Percentiles rank a stretch among this genome's conserved stretches.
phyloP scores from a whole-genome alignment of 2,888 invertebrate species.

The Dicyrtoma fusca region DNA sequence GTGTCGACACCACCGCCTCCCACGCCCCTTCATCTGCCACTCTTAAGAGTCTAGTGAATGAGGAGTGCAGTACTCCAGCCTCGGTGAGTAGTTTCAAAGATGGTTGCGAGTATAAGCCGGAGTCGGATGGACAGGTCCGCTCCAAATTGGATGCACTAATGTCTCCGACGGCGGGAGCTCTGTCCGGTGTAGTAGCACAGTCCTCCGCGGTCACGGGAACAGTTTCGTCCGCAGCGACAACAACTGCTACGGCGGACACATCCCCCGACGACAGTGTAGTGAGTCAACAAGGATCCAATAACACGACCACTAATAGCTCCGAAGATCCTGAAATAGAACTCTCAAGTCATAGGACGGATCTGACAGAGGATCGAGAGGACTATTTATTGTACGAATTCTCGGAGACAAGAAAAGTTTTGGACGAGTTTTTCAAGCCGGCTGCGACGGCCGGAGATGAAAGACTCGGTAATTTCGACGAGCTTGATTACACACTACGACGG shows the following conservation, averaged over 20 bases:
- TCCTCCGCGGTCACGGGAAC: background rate
- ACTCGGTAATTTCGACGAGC: conserved; percentile 62
- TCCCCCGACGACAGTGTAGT: conserved; percentile 44
- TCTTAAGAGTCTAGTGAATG: conserved; percentile 9
- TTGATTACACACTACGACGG: conserved; percentile 77
- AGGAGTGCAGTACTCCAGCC: conserved; percentile 1
- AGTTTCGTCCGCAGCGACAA: background rate
- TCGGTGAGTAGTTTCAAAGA: background rate
- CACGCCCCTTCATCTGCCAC: background rate
- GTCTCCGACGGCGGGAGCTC: background rate
- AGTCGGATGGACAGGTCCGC: conserved; percentile 28
- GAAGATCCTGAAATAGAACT: conserved; percentile 34
- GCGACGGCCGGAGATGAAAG: conserved; percentile 28
- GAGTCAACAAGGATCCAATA: conserved; percentile 45
- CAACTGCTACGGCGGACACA: conserved; percentile 26
- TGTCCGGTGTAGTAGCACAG: background rate
- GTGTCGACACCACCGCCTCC: conserved; percentile 49
- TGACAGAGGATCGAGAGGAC: conserved; percentile 24
- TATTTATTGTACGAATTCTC: conserved; percentile 79
- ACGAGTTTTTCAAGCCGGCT: conserved; percentile 80
- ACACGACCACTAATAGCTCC: conserved; percentile 36
- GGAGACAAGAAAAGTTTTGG: conserved; percentile 86
- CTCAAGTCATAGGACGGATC: conserved; percentile 5
- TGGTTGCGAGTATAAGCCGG: conserved; percentile 13
- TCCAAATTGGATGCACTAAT: conserved; percentile 22